phyloP scores from a whole-genome alignment of 2,888 invertebrate species.

The Brachyptera risi region DNA sequence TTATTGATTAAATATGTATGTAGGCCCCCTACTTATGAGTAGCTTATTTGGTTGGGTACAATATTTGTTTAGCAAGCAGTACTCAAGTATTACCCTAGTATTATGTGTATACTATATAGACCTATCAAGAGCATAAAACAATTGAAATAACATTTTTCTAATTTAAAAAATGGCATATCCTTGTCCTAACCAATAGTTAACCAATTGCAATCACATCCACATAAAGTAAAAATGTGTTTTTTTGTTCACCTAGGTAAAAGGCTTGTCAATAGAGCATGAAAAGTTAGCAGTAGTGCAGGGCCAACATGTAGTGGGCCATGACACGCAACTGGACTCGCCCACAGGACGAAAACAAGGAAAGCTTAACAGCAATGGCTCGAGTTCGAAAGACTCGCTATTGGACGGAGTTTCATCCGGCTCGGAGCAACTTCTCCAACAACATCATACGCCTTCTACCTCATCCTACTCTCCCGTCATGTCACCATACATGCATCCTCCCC shows the following conservation, averaged over 20 bases:
- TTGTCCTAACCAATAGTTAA: too few species aligned
- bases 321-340: conserved; percentile 47
- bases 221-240: too few species aligned
- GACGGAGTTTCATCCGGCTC: conserved; percentile 28
- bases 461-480: conserved; percentile 48
- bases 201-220: too few species aligned
- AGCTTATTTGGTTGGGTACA: too few species aligned
- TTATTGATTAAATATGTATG: too few species aligned
- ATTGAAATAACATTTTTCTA: too few species aligned
- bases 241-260: conserved; percentile 60
- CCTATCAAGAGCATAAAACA: too few species aligned
- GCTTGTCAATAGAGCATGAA: conserved; percentile 71
- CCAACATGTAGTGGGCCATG: conserved; percentile 35
- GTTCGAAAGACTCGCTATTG: conserved; percentile 36
- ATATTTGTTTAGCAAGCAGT: too few species aligned
- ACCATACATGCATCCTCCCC: conserved; percentile 48
- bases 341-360: conserved; percentile 35
- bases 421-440: conserved; percentile 32
- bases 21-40: too few species aligned
- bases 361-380: conserved; percentile 33
- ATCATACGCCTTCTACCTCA: conserved; percentile 37
- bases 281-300: conserved; percentile 58
- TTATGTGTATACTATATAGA: too few species aligned
- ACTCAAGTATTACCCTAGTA: too few species aligned
- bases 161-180: too few species aligned